Base-by-base conservation (phyloP, 1,140 invertebrate species). In the Rhagoletis pomonella region DNA sequence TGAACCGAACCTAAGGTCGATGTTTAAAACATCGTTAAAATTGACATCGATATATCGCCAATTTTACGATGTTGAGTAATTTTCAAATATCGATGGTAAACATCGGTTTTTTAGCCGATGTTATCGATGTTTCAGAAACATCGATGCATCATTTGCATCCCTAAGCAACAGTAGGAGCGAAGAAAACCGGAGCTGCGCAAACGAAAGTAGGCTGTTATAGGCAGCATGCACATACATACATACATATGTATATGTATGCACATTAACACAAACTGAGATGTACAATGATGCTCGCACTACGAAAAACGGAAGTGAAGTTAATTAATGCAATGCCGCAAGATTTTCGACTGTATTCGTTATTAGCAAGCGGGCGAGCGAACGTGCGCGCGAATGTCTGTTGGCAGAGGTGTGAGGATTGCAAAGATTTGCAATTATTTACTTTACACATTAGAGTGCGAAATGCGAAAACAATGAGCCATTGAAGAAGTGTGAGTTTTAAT, bases 391-490 rank as follows among this genome's bases (percentile, higher is more conserved):
- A 62, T 55, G 29, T 29, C 0, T 0, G 17, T n/a, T 29, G 50
- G 39, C 0, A 55, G 69, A 77, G 73, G 73, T 58, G 73, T 50
- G 47, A 81, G 47, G 12, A 58, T 81, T 58, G 44, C 47, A 19
- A 55, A 81, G 47, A 81, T 81, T 81, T 81, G 50, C 73, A 81
- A 81, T 81, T 81, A 81, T 81, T 81, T 81, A 81, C 12, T 55
- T 81, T 81, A 55, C 73, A 81, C 73, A 81, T 81, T 81, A 81
- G 47, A 2, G 7, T 3, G 1, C 17, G n/a, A 29, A 55, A 77
- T 77, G 44, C 44, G 73, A 77, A 77, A 50, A 55, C 9, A 50
- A 77, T 77, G 17, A 77, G 17, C 5, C 7, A 14, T 6, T 19
- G 50, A 2, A 12, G 44, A 19, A 19, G 73, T 81, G 50, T 58